Base-by-base conservation (phyloP, 2,113 vertebrate species). In the Trematomus loennbergii region DNA sequence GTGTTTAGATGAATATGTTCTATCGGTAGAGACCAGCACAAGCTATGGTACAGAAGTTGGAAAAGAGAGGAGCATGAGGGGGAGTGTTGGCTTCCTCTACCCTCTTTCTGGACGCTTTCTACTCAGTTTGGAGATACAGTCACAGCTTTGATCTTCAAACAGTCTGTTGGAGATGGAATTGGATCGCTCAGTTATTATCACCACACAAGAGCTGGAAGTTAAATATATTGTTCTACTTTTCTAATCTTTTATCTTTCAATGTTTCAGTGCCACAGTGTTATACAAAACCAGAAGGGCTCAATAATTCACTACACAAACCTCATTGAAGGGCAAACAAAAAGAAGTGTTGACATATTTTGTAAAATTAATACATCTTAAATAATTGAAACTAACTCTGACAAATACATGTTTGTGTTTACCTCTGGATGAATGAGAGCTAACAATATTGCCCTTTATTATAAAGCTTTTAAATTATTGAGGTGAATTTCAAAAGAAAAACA, bases 131-230 rank as follows among this genome's bases (percentile, higher is more conserved):
- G 36, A 87, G 81, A 87, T 82, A 83, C 82, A 83, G 70, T 78
- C 81, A 25, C 66, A 60, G 71, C 81, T 92, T 90, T 88, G 87
- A 92, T 91, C 89, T 92, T 85, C 76, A 85, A 79, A 85, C 88
- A 72, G 75, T 78, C 79, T 83, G 79, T 70, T 73, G 48, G 67
- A 89, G 79, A 89, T 84, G 84, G 75, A 88, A 87, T 79, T 67
- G 75, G 78, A 88, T 88, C 83, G 66, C 81, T 77, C 15, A 61
- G 82, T 88, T 83, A 89, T 82, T 75, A 71, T 79, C 76, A 40
- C 58, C n/a, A 54, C 74, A 79, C 72, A 76, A 66, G 81, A 88
- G 80, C 36, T 75, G 72, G 20, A 78, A 86, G 54, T 89, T 78
- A 65, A 78, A 92, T 87, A 48, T 75, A 66, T 83, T 87, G 3